Evolutionary conservation across 2,888 invertebrate genomes (phyloP), one percentile per base, ranked within the genome.

Genomic region (Adelognathus sp.): DNA sequence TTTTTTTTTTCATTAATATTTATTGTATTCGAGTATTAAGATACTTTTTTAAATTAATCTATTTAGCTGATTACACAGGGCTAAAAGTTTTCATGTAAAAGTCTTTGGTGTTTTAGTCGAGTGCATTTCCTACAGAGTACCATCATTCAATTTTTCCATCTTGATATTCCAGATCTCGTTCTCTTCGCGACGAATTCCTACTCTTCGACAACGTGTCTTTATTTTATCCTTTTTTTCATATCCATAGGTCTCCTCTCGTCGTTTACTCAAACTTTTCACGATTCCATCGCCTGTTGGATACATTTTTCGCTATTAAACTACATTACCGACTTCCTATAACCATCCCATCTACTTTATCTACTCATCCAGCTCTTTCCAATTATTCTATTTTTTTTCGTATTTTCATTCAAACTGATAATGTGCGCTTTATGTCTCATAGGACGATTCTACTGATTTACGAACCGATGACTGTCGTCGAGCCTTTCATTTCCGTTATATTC

Each of bases 231-330:
- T n/a, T 39, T 27, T 50, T 39, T 39, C 5, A n/a, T 60, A 36
- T 5, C n/a, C 36, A 21, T n/a, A n/a, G n/a, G n/a, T n/a, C n/a
- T 36, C 33, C 27, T 56, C 24, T 29, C 50, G 36, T n/a, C n/a
- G 36, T 14, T 46, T 70, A 70, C 36, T 70, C 70, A 60, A 60
- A 70, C 24, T n/a, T 50, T 27, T 24, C 60, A 24, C 60, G 70
- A 60, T 70, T 70, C 70, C 70, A 70, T 44, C 31, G 33, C 70
- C 70, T 70, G 70, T 58, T 60, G 60, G 46, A 39, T 50, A 70
- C 27, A 60, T 60, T 29, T 54, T 31, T 54, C 16, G 27, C 31
- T 11, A 50, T 50, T 33, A 50, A 33, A n/a, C 33, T 44, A 50
- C 46, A 33, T 29, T 33, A 11, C 14, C 9, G 46, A 9, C n/a